These are phyloP conservation scores for Melanophora roralis DNA, from an alignment of 2,888 invertebrate genomes.

Conservation along the genomic window DNA sequence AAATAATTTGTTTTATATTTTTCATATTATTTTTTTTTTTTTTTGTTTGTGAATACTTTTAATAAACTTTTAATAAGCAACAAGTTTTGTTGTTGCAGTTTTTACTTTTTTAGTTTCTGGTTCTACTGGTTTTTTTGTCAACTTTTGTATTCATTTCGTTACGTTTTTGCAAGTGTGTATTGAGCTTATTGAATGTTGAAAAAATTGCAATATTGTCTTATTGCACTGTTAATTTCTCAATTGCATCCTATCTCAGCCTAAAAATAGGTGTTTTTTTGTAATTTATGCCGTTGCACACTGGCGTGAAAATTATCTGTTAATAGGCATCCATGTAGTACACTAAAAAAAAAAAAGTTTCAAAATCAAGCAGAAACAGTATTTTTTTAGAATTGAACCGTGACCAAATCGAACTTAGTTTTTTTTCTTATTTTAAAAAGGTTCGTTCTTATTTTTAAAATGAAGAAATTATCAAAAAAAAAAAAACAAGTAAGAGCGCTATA, in stretches of 20 bases:
- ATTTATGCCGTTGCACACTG: background rate
- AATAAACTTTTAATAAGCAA: slow-evolving; percentile 50
- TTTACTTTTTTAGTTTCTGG: slow-evolving; percentile 50
- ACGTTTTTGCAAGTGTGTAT: slow-evolving; percentile 41
- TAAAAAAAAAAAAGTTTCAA: too few species aligned
- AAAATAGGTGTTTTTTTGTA: background rate
- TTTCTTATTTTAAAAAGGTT: too few species aligned
- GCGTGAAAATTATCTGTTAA: too few species aligned
- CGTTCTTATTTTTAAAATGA: too few species aligned
- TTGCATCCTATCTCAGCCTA: slow-evolving; percentile 28
- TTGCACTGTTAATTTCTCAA: background rate
- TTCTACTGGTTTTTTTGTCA: slow-evolving; percentile 61
- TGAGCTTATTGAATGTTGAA: background rate
- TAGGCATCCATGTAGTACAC: too few species aligned
- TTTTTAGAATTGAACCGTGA: too few species aligned
- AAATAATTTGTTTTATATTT: slow-evolving; percentile 32
- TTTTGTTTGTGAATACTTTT: slow-evolving; percentile 40
- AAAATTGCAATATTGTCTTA: too few species aligned
- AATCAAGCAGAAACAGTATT: too few species aligned
- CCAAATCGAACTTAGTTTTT: too few species aligned
- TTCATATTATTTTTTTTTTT: slow-evolving; percentile 14
- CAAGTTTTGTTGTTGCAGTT: slow-evolving; percentile 52
- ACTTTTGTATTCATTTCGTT: slow-evolving; percentile 47
- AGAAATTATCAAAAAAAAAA: too few species aligned
- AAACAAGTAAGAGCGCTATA: too few species aligned